Base-by-base conservation (phyloP, 2,888 invertebrate genomes). In the Liodrosophila aerea region DNA sequence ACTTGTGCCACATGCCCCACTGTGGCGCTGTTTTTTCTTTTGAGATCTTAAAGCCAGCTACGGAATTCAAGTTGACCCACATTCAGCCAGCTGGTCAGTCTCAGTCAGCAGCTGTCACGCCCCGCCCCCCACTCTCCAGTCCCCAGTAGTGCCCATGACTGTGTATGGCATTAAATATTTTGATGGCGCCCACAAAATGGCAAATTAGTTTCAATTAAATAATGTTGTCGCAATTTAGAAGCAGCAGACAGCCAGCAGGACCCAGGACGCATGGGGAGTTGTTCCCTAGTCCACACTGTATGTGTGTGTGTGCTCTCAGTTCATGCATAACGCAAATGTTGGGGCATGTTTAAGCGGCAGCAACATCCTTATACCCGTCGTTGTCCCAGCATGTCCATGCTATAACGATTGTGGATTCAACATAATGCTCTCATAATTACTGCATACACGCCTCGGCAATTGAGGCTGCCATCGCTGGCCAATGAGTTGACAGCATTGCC, bases 391-490 rank as follows among this genome's bases (percentile, higher is more conserved):
- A 86, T 85, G 87, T 85, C 73, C 87, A 85, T 68, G 87, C 87
- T 64, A 83, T 87, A 87, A 87, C 84, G 82, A 73, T 86, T 86
- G 87, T 72, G 83, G 77, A 87, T 85, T 80, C 72, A 69, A 76
- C 87, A 85, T 87, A 87, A 87, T 87, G 86, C 87, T 74, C 87
- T 85, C 87, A 82, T 88, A 87, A 87, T 88, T 88, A 88, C 87
- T 85, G 84, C 72, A 74, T 60, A 83, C 81, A 65, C 78, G 52
- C 67, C 67, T 67, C 67, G 58, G 16, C 9, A 61, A 53, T 46
- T 60, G 58, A 49, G 53, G 45, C 58, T 18, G 49, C 43, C 18
- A 31, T 34, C 44, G 29, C 33, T 46, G 53, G 57, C 59, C 66
- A 71, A 78, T 77, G 83, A 82, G 83, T 82, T 82, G 85, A 82